A percentile compares a stretch with the other conserved stretches of the same genome.
phyloP scores from a whole-genome alignment of 2,797 vertebrate genomes.

The Anabacerthia variegaticeps region DNA sequence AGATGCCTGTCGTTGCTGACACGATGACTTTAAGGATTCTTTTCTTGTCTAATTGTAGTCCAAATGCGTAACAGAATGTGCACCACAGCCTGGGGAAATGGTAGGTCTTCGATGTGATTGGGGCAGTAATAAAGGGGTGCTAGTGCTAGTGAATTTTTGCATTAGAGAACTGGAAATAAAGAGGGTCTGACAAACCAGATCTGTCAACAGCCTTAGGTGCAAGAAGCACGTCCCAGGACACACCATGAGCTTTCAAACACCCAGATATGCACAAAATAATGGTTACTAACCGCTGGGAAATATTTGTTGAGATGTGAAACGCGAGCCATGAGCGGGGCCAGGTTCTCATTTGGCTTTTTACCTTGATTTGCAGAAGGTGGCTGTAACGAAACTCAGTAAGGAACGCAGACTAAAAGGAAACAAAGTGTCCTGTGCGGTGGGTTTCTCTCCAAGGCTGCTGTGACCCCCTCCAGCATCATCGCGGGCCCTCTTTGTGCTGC shows the following conservation, averaged over 20 bases:
- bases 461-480: neutral
- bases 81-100: constrained; percentile 37
- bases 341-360: constrained; percentile 54
- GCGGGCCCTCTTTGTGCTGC: neutral
- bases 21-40: constrained; percentile 47
- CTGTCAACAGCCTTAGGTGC: constrained; percentile 34
- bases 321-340: neutral
- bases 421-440: constrained; percentile 65
- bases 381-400: constrained; percentile 68
- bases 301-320: neutral
- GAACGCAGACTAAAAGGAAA: constrained; percentile 72
- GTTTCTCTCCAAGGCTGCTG: constrained; percentile 62
- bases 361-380: constrained; percentile 73
- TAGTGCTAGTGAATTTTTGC: constrained; percentile 35
- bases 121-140: neutral
- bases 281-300: neutral
- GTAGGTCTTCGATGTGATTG: neutral
- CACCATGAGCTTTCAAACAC: neutral
- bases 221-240: constrained; percentile 57
- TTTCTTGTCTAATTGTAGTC: constrained; percentile 51
- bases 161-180: constrained; percentile 53
- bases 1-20: constrained; percentile 12
- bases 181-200: neutral
- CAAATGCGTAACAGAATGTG: constrained; percentile 28
- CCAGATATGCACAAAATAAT: neutral